phyloP scores from a whole-genome alignment of 2,888 invertebrate species.

The Achlya flavicornis region DNA sequence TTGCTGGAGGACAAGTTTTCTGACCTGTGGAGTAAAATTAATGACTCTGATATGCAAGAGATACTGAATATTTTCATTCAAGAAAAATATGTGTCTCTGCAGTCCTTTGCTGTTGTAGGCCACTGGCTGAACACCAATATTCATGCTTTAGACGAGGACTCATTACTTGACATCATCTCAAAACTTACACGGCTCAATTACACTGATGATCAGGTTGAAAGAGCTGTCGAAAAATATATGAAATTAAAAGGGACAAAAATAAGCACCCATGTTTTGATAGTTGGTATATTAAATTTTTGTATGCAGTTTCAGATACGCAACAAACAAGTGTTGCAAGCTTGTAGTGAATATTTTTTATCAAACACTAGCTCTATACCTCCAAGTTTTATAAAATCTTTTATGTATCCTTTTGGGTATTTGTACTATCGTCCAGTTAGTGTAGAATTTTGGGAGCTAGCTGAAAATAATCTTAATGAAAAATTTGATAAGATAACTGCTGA shows the following conservation, averaged over 20 bases:
- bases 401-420: conserved; percentile 85
- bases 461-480: conserved; percentile 79
- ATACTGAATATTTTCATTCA: conserved; percentile 71
- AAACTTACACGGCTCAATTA: conserved; percentile 82
- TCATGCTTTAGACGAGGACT: conserved; percentile 83
- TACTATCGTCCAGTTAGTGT: conserved; percentile 79
- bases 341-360: conserved; percentile 82
- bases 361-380: conserved; percentile 76
- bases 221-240: conserved; percentile 85
- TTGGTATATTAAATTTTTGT: conserved; percentile 85
- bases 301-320: conserved; percentile 84
- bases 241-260: conserved; percentile 77
- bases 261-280: conserved; percentile 81
- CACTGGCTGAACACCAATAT: conserved; percentile 86
- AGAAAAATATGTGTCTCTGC: conserved; percentile 68
- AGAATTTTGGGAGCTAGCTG: conserved; percentile 84
- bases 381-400: conserved; percentile 81
- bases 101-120: conserved; percentile 67
- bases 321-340: conserved; percentile 81
- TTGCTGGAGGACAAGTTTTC: conserved; percentile 84
- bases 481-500: conserved; percentile 83
- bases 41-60: conserved; percentile 71
- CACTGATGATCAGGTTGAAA: conserved; percentile 82
- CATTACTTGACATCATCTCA: conserved; percentile 79
- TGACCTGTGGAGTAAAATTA: conserved; percentile 83